Base-by-base conservation (phyloP, 2,113 vertebrate genomes). In the Caranx ignobilis region DNA sequence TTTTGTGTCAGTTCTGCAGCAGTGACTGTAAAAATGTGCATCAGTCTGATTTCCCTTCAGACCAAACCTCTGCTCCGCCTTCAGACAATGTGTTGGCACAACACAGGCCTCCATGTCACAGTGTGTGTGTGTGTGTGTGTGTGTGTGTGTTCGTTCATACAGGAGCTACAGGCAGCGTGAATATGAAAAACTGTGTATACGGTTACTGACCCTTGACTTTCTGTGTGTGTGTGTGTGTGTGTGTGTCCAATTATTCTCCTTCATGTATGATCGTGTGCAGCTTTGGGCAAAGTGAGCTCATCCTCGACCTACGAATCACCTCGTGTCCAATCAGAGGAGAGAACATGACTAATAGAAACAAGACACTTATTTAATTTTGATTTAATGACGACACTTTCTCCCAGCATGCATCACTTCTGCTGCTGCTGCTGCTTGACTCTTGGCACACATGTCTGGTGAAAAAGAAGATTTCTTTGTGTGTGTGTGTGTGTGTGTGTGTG, bases 241-340 rank as follows among this genome's bases (percentile, higher is more conserved):
- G 26, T 35, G 32, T 69, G 11, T 31, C 26, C 26, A 26, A 26
- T 37, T 41, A 50, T 41, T 62, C 34, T 57, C 9, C n/a, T 15
- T 47, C 47, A 77, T 52, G 18, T 67, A 35, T 71, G 64, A 67
- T 11, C 47, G 13, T 34, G 3, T 13, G 48, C 6, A 32, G 71
- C 85, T 55, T 57, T 18, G 21, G 21, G 80, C 45, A 61, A 56
- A 50, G 69, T 48, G 32, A 63, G 7, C 41, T 72, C 43, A 50
- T 57, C 66, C 54, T n/a, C 11, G 21, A 21, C 60, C 67, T 1
- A 4, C 0, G 50, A 43, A 61, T 83, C 57, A 80, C 69, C 73
- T 66, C 52, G 19, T 16, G 18, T 69, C 80, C 79, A 88, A 78
- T 87, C 21, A 60, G 74, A 69, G 16, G 45, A 41, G 18, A 47